phyloP scores from a whole-genome alignment of 2,797 vertebrate species.

The Sandelia bainsii region DNA sequence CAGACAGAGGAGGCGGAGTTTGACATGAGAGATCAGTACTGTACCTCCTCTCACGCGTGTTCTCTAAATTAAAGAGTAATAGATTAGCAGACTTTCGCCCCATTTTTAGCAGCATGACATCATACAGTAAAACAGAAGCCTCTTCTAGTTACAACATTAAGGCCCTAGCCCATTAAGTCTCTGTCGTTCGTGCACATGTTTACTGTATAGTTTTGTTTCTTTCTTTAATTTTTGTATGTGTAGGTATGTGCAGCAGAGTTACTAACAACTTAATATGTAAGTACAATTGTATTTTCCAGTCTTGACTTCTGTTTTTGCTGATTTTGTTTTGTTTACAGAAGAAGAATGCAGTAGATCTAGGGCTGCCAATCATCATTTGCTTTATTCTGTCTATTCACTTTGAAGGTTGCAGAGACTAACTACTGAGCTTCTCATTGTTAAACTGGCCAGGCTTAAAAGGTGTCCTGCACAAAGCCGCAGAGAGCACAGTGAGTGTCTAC shows the following conservation, averaged over 20 bases:
- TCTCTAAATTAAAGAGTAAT: slow-evolving; percentile 60
- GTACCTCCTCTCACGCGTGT: slow-evolving; percentile 57
- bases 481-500: slow-evolving; percentile 64
- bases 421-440: slow-evolving; percentile 59
- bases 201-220: neutral
- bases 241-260: neutral
- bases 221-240: neutral
- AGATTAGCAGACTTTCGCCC: slow-evolving; percentile 61
- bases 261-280: neutral
- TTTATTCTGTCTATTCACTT: slow-evolving; percentile 3
- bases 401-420: slow-evolving; percentile 27
- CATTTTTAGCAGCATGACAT: slow-evolving; percentile 61
- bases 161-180: neutral
- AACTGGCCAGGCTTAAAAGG: slow-evolving; percentile 66
- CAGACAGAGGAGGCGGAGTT: slow-evolving; percentile 46
- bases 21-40: slow-evolving; percentile 64
- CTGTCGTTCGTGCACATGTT: neutral
- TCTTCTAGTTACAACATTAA: slow-evolving; percentile 7
- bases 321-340: neutral
- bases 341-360: neutral
- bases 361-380: neutral
- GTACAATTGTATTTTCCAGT: neutral
- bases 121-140: slow-evolving; percentile 22
- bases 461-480: slow-evolving; percentile 70
- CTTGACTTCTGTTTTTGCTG: neutral